phyloP scores from a whole-genome alignment of 2,888 invertebrate species.

The Gisinianus flammeolus region DNA sequence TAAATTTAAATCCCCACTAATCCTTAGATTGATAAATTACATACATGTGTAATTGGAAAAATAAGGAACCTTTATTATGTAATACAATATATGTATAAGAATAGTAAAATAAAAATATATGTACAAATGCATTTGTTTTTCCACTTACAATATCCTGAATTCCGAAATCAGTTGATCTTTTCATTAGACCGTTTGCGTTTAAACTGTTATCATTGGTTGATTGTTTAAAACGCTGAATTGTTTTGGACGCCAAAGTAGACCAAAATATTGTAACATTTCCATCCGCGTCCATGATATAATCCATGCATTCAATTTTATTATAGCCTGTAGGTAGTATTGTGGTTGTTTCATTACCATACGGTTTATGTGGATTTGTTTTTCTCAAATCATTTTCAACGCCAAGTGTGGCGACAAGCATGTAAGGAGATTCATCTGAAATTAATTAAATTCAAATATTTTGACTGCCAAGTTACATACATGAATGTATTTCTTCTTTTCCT shows the following conservation, averaged over 20 bases:
- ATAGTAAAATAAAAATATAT: background rate
- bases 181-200: conserved; percentile 5
- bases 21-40: background rate
- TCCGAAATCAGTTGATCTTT: conserved; percentile 30
- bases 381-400: conserved; percentile 68
- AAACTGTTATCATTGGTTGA: background rate
- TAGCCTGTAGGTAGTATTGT: conserved; percentile 60
- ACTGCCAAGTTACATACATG: too few species aligned
- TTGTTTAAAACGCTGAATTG: conserved; percentile 49
- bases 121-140: background rate
- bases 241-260: conserved; percentile 44
- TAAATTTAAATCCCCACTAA: conserved; percentile 1
- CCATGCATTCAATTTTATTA: conserved; percentile 67
- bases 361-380: conserved; percentile 70
- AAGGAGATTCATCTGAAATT: conserved; percentile 67
- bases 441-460: too few species aligned
- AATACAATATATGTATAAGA: background rate
- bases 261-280: conserved; percentile 51
- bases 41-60: too few species aligned
- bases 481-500: too few species aligned
- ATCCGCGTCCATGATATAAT: conserved; percentile 59
- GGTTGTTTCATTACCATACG: conserved; percentile 63
- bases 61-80: too few species aligned
- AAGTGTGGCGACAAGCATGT: conserved; percentile 68
- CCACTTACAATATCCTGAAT: conserved; percentile 43